phyloP scores from a whole-genome alignment of 2,113 vertebrate genomes.

The Campylomormyrus numenius region DNA sequence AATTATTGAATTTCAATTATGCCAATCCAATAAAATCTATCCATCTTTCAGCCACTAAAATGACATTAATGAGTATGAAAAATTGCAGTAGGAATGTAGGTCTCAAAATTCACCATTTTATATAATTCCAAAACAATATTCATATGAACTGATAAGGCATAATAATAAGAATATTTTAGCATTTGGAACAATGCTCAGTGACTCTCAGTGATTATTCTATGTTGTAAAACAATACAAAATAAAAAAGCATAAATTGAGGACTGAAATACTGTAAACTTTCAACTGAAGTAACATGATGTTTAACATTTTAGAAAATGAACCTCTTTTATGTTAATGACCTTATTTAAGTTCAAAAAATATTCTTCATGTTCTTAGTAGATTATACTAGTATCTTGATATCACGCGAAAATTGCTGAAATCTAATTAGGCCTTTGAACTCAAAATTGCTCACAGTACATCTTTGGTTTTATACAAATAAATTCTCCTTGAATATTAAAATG shows the following conservation, averaged over 20 bases:
- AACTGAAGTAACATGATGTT: background rate
- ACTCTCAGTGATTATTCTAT: background rate
- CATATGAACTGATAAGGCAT: background rate
- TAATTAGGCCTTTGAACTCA: slow-evolving; percentile 15
- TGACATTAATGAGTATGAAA: too few species aligned
- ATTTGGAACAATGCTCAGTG: background rate
- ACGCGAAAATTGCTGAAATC: background rate
- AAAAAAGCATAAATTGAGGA: background rate
- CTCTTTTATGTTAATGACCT: slow-evolving; percentile 9
- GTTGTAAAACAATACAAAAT: background rate
- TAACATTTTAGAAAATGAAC: slow-evolving; percentile 9
- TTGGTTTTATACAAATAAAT: slow-evolving; percentile 13
- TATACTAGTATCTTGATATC: slow-evolving; percentile 2
- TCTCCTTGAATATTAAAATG: slow-evolving; percentile 9
- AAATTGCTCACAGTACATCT: background rate
- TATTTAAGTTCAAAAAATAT: background rate
- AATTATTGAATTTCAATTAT: background rate
- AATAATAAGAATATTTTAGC: background rate
- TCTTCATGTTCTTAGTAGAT: background rate
- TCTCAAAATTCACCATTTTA: background rate
- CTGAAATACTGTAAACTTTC: background rate
- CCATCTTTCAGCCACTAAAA: background rate
- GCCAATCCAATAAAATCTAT: background rate
- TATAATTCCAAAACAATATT: background rate
- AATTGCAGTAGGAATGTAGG: background rate